Conservation (phyloP, 2,113 vertebrate genomes). For the Glaucomys volans region DNA sequence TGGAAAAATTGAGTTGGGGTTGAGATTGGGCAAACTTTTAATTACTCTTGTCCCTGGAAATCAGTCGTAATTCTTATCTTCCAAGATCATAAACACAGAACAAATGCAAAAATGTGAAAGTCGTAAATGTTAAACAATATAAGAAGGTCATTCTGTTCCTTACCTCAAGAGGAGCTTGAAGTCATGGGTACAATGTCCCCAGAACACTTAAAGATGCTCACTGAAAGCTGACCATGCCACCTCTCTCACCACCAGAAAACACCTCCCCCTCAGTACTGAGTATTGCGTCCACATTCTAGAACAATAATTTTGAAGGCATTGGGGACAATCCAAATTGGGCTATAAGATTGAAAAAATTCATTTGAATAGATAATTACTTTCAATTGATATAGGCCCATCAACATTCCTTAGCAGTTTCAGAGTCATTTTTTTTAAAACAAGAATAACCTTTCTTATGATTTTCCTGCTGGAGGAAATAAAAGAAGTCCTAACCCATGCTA, state of each 20-base stretch:
- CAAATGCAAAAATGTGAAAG: not conserved
- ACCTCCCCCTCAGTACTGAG: not conserved
- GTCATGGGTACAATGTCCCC: not conserved
- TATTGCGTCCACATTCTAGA: not conserved
- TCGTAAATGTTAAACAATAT: too few species aligned
- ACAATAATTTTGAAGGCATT: not conserved
- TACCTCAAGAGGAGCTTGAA: not conserved
- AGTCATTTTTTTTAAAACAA: constrained; percentile 14
- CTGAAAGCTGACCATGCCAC: rapidly evolving
- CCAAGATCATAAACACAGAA: not conserved
- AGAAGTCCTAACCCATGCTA: not conserved
- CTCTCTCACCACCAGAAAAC: not conserved
- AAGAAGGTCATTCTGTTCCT: not conserved
- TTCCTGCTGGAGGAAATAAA: constrained; percentile 11
- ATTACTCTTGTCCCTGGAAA: not conserved
- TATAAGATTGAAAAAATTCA: not conserved
- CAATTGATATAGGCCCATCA: not conserved
- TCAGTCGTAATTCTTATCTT: not conserved
- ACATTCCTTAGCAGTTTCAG: not conserved
- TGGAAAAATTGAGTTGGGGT: not conserved
- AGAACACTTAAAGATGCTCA: rapidly evolving
- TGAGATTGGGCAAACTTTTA: not conserved
- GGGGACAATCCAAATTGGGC: not conserved
- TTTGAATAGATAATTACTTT: not conserved
- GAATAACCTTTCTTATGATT: not conserved